These are phyloP conservation scores for Mus pahari DNA, from an alignment of 2,113 vertebrate genomes.

Conservation along the genomic window DNA sequence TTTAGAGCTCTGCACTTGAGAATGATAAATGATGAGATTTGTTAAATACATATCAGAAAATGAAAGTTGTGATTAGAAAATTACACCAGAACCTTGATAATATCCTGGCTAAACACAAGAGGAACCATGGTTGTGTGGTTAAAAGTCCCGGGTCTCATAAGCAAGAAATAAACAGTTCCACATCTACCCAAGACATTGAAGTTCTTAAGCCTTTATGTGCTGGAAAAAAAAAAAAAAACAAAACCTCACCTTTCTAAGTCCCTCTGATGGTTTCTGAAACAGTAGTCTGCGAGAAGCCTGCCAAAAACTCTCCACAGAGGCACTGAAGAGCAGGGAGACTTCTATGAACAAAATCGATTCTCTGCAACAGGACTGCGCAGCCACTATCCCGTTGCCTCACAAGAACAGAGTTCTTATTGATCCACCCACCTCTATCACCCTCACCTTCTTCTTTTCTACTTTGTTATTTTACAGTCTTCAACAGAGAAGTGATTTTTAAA, in stretches of 20 bases:
- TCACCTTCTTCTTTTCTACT: slow-evolving; percentile 9
- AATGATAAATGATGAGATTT: slow-evolving; percentile 46
- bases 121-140: neutral
- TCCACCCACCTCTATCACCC: slow-evolving; percentile 5
- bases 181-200: slow-evolving; percentile 44
- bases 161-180: slow-evolving; percentile 53
- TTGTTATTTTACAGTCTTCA: slow-evolving; percentile 51
- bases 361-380: neutral
- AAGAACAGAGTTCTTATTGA: slow-evolving; percentile 61
- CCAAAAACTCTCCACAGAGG: neutral
- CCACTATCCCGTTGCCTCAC: slow-evolving; percentile 32
- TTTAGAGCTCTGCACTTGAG: slow-evolving; percentile 57
- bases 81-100: slow-evolving; percentile 11
- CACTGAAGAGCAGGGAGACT: slow-evolving; percentile 51
- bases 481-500: neutral
- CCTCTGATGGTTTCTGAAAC: slow-evolving; percentile 49
- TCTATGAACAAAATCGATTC: slow-evolving; percentile 69
- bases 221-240: neutral
- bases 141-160: neutral
- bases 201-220: slow-evolving; percentile 26
- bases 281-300: neutral
- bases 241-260: slow-evolving; percentile 24
- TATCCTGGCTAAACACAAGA: neutral
- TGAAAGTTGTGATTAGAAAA: slow-evolving; percentile 56
- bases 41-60: slow-evolving; percentile 54